Evolutionary conservation across 2,113 vertebrate species (phyloP), one percentile per base, ranked within the genome.

Genomic region (Pomatostomus ruficeps): DNA sequence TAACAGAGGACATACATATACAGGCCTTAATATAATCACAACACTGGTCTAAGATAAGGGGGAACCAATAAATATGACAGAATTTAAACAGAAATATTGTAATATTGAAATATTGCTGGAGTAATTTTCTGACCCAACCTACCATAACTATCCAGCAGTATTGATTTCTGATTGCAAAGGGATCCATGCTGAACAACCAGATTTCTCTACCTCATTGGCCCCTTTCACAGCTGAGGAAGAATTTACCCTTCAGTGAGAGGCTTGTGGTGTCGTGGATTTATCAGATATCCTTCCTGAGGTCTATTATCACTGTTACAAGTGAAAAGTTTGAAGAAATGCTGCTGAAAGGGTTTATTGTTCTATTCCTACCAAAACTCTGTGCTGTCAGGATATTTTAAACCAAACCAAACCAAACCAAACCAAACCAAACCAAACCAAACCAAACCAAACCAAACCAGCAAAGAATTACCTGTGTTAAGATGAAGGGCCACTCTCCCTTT

Each of bases 401-500:
- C 36, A 82, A 80, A 67, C 21, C 46, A 62, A 94, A 72, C 33
- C 11, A 93, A 89, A 40, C 8, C 33, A 94, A 76, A 85, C 51
- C 36, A 82, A 80, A 67, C 21, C 46, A 66, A 76, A 85, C 51
- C 36, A 82, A 80, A 67, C 21, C 46, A 66, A 76, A 85, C 51
- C 36, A 82, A 80, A 67, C 21, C 46, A 62, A 94, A 72, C 33
- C 11, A 93, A 89, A 40, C 8, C 33, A 94, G 54, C 20, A 54
- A 91, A 35, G 59, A 95, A 76, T 93, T 93, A 95, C 81, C 85
- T 89, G 71, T 40, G 38, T 75, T 85, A 87, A 82, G 73, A 74
- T 20, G 70, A 92, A 89, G 62, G 43, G 49, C 7, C 58, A n/a
- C 45, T 62, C 31, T 87, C 28, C 43, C 43, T 87, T 74, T 91